These are phyloP conservation scores for Drosophila fuyamai DNA, from an alignment of 1,140 invertebrate species.

Conservation along the genomic window DNA sequence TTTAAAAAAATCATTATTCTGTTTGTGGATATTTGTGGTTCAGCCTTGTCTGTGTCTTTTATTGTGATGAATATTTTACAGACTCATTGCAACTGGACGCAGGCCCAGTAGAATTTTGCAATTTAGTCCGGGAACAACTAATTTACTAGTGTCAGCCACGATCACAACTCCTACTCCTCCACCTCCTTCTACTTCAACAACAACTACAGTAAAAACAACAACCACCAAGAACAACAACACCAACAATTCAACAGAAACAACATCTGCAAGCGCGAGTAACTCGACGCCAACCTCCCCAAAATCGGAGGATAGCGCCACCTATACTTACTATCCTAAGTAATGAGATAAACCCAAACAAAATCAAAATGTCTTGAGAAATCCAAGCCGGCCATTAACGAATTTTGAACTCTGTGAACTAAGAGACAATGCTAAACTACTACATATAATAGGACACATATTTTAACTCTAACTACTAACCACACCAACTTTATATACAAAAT, in stretches of 20 bases:
- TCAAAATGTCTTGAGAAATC: conserved; percentile 45
- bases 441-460: conserved; percentile 30
- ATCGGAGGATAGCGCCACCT: conserved; percentile 64
- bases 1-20: neutral
- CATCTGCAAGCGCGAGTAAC: conserved; percentile 45
- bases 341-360: conserved; percentile 23
- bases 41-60: conserved; percentile 35
- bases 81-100: conserved; percentile 82
- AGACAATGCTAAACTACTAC: conserved; percentile 30
- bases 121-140: conserved; percentile 75
- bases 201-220: conserved; percentile 29
- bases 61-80: conserved; percentile 68
- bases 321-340: conserved; percentile 68
- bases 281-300: conserved; percentile 60
- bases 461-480: conserved; percentile 33
- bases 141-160: conserved; percentile 62
- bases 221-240: conserved; percentile 46
- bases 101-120: conserved; percentile 83
- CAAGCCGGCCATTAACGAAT: conserved; percentile 76
- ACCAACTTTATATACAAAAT: conserved; percentile 20
- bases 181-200: conserved; percentile 36
- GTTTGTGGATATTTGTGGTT: conserved; percentile 26
- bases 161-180: conserved; percentile 44
- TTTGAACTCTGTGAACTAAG: conserved; percentile 48
- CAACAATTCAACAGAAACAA: conserved; percentile 57